Base-by-base conservation (phyloP, 2,888 invertebrate species). In the Drosophila kuntzei region DNA sequence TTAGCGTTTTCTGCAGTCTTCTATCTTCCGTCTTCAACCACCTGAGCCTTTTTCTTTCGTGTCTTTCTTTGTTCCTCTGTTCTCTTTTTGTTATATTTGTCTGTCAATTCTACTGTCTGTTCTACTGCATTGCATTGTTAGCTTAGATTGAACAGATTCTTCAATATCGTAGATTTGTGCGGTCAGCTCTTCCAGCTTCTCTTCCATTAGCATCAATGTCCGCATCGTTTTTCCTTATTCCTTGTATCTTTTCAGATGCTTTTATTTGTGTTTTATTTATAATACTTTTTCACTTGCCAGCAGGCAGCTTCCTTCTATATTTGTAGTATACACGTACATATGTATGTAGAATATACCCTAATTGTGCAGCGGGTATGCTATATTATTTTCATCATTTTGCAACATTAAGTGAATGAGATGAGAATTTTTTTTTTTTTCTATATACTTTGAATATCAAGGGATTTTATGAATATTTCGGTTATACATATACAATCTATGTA, bases 271-370 rank as follows among this genome's bases (percentile, higher is more conserved):
- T n/a, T 55, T 62, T 69, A 75, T 62, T 71, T 71, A 59, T 76
- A 54, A 44, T 34, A 71, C 57, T 47, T 51, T 67, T 66, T 62
- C 62, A 49, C 61, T 75, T 68, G 75, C 46, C 55, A 55, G 34
- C 41, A 53, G 49, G 39, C 51, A 44, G 36, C 39, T 55, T 57
- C 54, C 50, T 64, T 64, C 57, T 71, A 44, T 39, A 59, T 53
- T 43, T 53, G 16, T 53, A 41, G 46, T 59, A 46, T 51, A 29
- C 22, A 36, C 44, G 14, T 16, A 25, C 37, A n/a, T n/a, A n/a
- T n/a, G n/a, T n/a, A n/a, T n/a, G n/a, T n/a, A n/a, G 32, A 1
- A n/a, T 7, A 62, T 72, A 75, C 72, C 32, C 41, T 54, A 1
- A 54, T 6, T 7, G 11, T n/a, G 34, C 27, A n/a, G 8, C 9